Evolutionary conservation across 2,888 invertebrate genomes (phyloP).

Genomic region (Drosophila mimica): DNA sequence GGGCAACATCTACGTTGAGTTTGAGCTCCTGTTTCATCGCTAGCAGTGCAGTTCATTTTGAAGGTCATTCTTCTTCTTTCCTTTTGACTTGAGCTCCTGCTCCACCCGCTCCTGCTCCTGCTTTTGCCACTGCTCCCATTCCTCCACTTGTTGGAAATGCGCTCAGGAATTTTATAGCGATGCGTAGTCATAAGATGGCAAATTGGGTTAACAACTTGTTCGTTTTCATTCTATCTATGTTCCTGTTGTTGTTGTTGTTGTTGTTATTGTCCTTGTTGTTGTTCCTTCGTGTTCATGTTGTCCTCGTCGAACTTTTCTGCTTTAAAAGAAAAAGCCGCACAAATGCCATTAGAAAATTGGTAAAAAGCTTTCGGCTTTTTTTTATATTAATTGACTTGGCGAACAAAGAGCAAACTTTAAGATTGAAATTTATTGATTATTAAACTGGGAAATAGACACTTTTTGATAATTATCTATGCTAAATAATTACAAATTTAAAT

Average conservation of each 20-base stretch:
- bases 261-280: slow-evolving; percentile 13
- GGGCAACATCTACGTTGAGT: slow-evolving; percentile 18
- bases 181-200: slow-evolving; percentile 39
- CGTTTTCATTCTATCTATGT: slow-evolving; percentile 17
- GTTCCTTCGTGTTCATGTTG: slow-evolving; percentile 8
- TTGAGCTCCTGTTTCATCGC: not conserved
- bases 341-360: slow-evolving; percentile 55
- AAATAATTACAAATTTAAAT: not conserved
- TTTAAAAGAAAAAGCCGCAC: slow-evolving; percentile 25
- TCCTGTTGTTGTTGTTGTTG: slow-evolving; percentile 19
- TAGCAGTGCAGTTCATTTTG: slow-evolving; percentile 60
- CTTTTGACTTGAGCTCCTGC: slow-evolving; percentile 15
- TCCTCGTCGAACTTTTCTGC: slow-evolving; percentile 36
- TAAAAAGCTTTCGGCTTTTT: slow-evolving; percentile 33
- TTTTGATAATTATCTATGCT: not conserved
- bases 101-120: not conserved
- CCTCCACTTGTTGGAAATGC: slow-evolving; percentile 29
- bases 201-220: slow-evolving; percentile 70
- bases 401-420: not conserved
- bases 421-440: not conserved
- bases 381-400: slow-evolving; percentile 37
- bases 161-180: slow-evolving; percentile 62
- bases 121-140: not conserved
- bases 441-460: not conserved
- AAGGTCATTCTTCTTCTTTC: slow-evolving; percentile 51